Evolutionary conservation across 2,888 invertebrate species (phyloP).

Genomic region (Noctua janthe): DNA sequence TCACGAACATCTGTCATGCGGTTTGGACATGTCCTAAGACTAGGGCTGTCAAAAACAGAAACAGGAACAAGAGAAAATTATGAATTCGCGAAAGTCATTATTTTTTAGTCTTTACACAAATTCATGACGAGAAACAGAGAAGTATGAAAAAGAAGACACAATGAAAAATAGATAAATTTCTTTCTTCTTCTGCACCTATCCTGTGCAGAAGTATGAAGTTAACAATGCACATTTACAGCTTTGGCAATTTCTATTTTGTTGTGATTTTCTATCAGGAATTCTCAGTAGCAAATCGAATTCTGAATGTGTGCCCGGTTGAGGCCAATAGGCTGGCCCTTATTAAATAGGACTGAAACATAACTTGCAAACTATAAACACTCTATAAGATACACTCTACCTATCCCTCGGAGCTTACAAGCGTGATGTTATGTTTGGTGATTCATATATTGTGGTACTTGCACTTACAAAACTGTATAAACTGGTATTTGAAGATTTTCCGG

Average conservation of each 20-base stretch:
- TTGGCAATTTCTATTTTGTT: conserved; percentile 1
- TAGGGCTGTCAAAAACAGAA: conserved; percentile 22
- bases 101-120: neutral
- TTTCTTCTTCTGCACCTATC: too few species aligned
- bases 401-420: neutral
- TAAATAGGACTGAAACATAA: neutral
- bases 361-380: neutral
- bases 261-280: neutral
- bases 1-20: conserved; percentile 53
- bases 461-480: neutral
- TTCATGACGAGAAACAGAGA: neutral
- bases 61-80: neutral
- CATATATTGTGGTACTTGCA: neutral
- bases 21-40: conserved; percentile 40
- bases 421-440: neutral
- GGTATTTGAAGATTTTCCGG: neutral
- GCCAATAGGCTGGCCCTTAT: neutral
- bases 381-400: neutral
- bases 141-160: neutral
- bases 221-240: neutral
- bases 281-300: neutral
- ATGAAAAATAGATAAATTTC: neutral
- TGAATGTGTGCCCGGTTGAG: neutral
- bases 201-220: neutral
- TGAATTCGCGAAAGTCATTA: neutral